These are phyloP conservation scores for Diogma glabrata DNA, from an alignment of 2,888 invertebrate species.

Conservation along the genomic window DNA sequence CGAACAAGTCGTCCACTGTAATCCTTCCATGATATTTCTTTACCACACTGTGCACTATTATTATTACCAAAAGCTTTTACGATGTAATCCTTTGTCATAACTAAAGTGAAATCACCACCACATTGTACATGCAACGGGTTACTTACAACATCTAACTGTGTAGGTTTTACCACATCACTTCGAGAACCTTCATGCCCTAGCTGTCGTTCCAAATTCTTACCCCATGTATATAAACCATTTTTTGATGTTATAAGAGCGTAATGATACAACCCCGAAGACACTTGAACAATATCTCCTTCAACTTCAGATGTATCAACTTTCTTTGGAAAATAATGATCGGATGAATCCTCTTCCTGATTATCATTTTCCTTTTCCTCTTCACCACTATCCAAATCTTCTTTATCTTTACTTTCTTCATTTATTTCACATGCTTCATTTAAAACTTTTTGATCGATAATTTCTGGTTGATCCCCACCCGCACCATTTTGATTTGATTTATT, in stretches of 20 bases:
- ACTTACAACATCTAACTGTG: constrained; percentile 31
- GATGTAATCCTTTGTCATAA: constrained; percentile 32
- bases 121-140: constrained; percentile 35
- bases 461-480: constrained; percentile 11
- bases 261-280: constrained; percentile 74
- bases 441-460: neutral
- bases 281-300: constrained; percentile 35
- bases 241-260: constrained; percentile 59
- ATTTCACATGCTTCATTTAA: neutral
- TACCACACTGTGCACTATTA: constrained; percentile 35
- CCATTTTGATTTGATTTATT: constrained; percentile 27
- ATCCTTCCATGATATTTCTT: constrained; percentile 31
- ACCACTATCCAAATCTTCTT: constrained; percentile 14
- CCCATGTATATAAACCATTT: constrained; percentile 71
- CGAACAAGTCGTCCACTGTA: constrained; percentile 33
- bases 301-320: constrained; percentile 51
- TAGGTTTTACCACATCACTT: constrained; percentile 29
- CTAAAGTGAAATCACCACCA: constrained; percentile 36
- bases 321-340: constrained; percentile 47
- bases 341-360: constrained; percentile 18
- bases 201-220: constrained; percentile 83
- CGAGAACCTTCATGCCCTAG: constrained; percentile 46
- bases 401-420: neutral
- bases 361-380: constrained; percentile 26
- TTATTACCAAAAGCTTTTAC: constrained; percentile 37